These are phyloP conservation scores for Acrocephalus arundinaceus DNA, from an alignment of 2,113 vertebrate species.

Conservation along the genomic window DNA sequence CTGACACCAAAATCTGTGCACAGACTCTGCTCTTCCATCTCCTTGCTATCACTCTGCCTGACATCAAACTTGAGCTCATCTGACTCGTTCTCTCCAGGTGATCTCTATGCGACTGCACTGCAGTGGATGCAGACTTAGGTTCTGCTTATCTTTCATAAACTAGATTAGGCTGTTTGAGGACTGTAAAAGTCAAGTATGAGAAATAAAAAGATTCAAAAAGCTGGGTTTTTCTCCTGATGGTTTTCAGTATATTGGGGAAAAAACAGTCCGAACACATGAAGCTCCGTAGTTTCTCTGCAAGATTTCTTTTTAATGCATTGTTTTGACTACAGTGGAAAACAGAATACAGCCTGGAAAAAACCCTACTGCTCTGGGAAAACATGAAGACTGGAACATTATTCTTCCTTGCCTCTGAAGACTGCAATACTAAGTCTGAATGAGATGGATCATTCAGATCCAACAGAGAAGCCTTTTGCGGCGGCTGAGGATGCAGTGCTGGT, in stretches of 20 bases:
- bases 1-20: not conserved
- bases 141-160: not conserved
- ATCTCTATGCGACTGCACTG: not conserved
- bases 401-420: not conserved
- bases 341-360: not conserved
- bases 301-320: not conserved
- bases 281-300: not conserved
- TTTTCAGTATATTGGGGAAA: slow-evolving; percentile 2
- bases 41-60: fast-evolving
- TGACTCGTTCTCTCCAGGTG: not conserved
- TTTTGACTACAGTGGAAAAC: not conserved
- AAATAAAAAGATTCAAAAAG: slow-evolving; percentile 37
- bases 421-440: not conserved
- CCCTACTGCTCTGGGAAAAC: not conserved
- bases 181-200: not conserved
- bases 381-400: not conserved
- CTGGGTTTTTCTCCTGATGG: not conserved
- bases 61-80: not conserved
- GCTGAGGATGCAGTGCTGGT: not conserved
- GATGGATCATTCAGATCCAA: slow-evolving; percentile 13
- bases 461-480: not conserved
- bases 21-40: not conserved
- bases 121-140: not conserved
- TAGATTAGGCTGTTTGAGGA: not conserved
- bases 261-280: not conserved